Conservation (phyloP, 2,797 vertebrate species). For the Micropoecilia bifurca region DNA sequence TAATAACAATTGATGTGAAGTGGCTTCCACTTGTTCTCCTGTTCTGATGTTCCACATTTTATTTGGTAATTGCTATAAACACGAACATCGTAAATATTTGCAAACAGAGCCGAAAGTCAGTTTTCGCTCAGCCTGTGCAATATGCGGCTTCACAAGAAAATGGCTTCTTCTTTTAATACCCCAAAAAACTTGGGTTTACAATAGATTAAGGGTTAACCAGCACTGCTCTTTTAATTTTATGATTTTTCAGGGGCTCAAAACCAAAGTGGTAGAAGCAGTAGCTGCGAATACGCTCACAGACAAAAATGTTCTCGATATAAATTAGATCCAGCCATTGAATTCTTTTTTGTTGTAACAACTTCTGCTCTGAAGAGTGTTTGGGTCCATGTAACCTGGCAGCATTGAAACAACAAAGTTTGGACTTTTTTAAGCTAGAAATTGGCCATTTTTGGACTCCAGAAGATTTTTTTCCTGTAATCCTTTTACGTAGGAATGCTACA, state of each 20-base stretch:
- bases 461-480: not conserved
- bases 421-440: not conserved
- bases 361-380: not conserved
- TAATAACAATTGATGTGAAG: not conserved
- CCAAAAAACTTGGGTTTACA: not conserved
- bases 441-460: not conserved
- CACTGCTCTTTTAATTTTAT: not conserved
- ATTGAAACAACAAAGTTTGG: not conserved
- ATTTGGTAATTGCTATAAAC: not conserved
- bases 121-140: not conserved
- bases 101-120: not conserved
- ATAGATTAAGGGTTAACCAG: not conserved
- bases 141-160: not conserved
- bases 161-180: not conserved
- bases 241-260: not conserved
- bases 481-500: conserved; percentile 10
- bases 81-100: not conserved
- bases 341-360: not conserved
- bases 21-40: not conserved
- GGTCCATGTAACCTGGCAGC: not conserved
- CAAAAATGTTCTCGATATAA: not conserved
- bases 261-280: not conserved
- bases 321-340: not conserved
- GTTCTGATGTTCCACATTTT: not conserved
- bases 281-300: not conserved